Base-by-base conservation (phyloP, 1,140 invertebrate species). In the Papilio machaon region DNA sequence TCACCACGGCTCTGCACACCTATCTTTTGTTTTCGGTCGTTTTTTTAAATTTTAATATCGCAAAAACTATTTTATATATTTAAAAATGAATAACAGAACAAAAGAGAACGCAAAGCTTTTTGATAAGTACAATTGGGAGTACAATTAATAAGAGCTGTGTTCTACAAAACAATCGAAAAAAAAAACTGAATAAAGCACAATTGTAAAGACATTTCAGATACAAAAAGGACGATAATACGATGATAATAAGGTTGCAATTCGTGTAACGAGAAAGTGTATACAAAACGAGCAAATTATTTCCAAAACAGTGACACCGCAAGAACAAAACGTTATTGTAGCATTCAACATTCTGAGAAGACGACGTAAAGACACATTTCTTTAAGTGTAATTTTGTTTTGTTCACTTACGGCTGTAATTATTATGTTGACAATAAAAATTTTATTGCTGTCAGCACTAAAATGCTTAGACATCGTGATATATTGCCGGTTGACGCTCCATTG, bases 231-330 rank as follows among this genome's bases (percentile, higher is more conserved):
- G 58, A 30, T 82, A 82, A 23, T n/a, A 6, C 30, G 2, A 35
- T 23, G 5, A 4, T 17, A 35, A 79, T 82, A 84, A 76, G 58
- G 75, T 79, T 60, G 52, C 17, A 49, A 64, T 81, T 81, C 54
- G 73, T 38, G 52, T 67, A 73, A 76, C 10, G 47, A 49, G 35
- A 23, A 75, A 75, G 43, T 82, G 15, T 83, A 85, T 88, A 85
- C 84, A 80, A 80, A 70, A 80, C 54, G 70, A 70, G 80, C 79
- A 60, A 80, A 85, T 88, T 86, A 88, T 89, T 86, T 86, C 83
- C 83, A 87, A 88, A 90, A 90, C 86, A 90, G 86, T 83, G 79
- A 82, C 81, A 88, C 88, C 88, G 79, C 88, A 86, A 82, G 81
- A 85, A 87, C 84, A 87, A 86, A 88, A 88, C 84, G 79, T 82